Base-by-base conservation (phyloP, 2,888 invertebrate species). In the Rhabditoides inermis region DNA sequence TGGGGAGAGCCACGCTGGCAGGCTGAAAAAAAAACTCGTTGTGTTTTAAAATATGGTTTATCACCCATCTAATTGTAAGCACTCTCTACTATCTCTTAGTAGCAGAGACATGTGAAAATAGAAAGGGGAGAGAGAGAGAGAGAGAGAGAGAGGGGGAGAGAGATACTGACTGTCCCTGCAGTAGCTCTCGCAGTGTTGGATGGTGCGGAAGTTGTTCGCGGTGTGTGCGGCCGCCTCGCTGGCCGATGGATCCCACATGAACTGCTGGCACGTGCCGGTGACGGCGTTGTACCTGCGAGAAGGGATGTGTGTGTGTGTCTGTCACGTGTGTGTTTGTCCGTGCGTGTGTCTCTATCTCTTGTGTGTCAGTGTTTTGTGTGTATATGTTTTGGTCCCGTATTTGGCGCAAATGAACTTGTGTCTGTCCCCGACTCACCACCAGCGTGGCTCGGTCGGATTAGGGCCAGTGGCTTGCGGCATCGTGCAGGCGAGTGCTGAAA, bases 181-280 rank as follows among this genome's bases (percentile, higher is more conserved):
- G 48, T 64, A 68, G 0, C 61, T 59, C 37, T 65, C 65, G 50
- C 68, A 68, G 37, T 68, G 68, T 27, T 60, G 65, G 22, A 65
- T 63, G 0, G 66, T 66, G 37, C 63, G 58, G 45, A 68, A 68
- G 47, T 68, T 68, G 49, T 68, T 68, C 20, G 68, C 61, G 4
- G 64, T 63, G 41, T 68, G 68, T 40, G 55, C 61, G 26, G 57
- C 61, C n/a, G 65, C 63, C 10, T 60, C 65, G 10, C 49, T 44
- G 1, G 68, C 68, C 22, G 58, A 49, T 2, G 68, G 54, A 49
- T 68, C 68, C 68, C 68, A 68, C 63, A 68, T 63, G 51, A 68
- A 68, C 45, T 68, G 68, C 45, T 68, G 68, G 18, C 68, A 68
- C 12, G 65, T 65, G 6, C 68, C 68, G 1, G 65, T 57, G 18